Conservation (phyloP, 2,888 invertebrate species). For the Caenorhabditis sp. region DNA sequence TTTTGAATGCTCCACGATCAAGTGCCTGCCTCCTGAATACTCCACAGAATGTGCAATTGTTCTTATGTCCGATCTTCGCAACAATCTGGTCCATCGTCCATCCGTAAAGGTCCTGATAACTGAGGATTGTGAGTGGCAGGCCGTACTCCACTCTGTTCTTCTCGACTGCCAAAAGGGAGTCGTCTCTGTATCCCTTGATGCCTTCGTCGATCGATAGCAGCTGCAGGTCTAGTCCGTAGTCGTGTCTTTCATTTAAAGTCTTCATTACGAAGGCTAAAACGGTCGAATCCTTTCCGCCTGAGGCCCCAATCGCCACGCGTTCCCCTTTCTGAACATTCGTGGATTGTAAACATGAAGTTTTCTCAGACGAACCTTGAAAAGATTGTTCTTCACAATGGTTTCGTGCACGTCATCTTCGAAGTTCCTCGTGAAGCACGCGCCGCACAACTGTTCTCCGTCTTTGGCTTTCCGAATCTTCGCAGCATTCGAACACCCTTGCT, state of each 20-base stretch:
- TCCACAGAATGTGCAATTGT: conserved; percentile 87
- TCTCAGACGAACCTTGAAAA: conserved; percentile 64
- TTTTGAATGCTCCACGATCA: conserved; percentile 89
- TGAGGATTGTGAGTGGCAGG: conserved; percentile 93
- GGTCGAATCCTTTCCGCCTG: conserved; percentile 87
- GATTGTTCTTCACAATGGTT: conserved; percentile 70
- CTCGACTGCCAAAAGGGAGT: conserved; percentile 87
- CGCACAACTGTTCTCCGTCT: conserved; percentile 72
- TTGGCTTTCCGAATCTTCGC: conserved; percentile 72
- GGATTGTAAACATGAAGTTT: no score
- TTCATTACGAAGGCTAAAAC: conserved; percentile 91
- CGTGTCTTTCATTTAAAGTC: conserved; percentile 89
- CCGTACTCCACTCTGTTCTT: conserved; percentile 93
- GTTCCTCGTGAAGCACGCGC: conserved; percentile 71
- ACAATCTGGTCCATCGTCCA: conserved; percentile 99
- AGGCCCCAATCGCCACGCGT: conserved; percentile 78
- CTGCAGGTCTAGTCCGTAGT: conserved; percentile 91
- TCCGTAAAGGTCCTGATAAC: conserved; percentile 91
- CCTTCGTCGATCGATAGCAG: conserved; percentile 96
- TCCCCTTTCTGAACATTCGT: conserved; percentile 73
- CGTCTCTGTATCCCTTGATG: conserved; percentile 92
- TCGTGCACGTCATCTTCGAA: conserved; percentile 79
- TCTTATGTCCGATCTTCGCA: conserved; percentile 86
- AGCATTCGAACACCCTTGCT: conserved; percentile 34
- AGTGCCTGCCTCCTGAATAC: conserved; percentile 93